Base-by-base conservation (phyloP, 2,113 vertebrate species). In the Nothocercus nigrocapillus region DNA sequence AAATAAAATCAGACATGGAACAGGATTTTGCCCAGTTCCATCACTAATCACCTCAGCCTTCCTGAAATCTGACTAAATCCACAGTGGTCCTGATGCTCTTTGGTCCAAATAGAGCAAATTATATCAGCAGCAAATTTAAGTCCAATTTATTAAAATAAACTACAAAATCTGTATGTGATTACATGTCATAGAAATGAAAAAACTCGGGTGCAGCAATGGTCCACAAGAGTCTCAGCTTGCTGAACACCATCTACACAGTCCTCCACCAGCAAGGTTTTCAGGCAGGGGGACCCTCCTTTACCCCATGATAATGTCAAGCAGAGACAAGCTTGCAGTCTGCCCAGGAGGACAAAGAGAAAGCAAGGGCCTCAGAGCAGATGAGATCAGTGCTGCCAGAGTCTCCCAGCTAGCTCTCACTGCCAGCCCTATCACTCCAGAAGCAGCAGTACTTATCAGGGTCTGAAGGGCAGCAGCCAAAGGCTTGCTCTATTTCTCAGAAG, bases 391-490 rank as follows among this genome's bases (percentile, higher is more conserved):
- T 30, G 49, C 32, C 36, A 25, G 6, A 13, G 22, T 3, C 27
- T 38, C 36, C 17, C 66, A 22, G 7, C n/a, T 2, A 40, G 56
- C 45, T 24, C 7, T 12, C 27, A 4, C 64, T 9, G n/a, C 34
- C 42, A 58, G 5, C 7, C 47, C 5, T 1, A 7, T 2, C 1
- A 7, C 16, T 2, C 13, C 13, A 16, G 20, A 17, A 42, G 63
- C 2, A 0, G 53, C 45, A 8, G 54, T 1, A 14, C 40, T 13
- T 7, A 21, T 3, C 7, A 11, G 19, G 66, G 42, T 36, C 27
- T 8, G 32, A 13, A 34, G 0, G 32, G 64, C 64, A 40, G 47
- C 47, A 42, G 42, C 40, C 70, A 32, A 36, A 68, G 51, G 11
- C 20, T 19, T 59, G 4, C 24, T 19, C 3, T 0, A 22, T 5